phyloP scores from a whole-genome alignment of 2,888 invertebrate genomes.

The Aporophyla nigra region DNA sequence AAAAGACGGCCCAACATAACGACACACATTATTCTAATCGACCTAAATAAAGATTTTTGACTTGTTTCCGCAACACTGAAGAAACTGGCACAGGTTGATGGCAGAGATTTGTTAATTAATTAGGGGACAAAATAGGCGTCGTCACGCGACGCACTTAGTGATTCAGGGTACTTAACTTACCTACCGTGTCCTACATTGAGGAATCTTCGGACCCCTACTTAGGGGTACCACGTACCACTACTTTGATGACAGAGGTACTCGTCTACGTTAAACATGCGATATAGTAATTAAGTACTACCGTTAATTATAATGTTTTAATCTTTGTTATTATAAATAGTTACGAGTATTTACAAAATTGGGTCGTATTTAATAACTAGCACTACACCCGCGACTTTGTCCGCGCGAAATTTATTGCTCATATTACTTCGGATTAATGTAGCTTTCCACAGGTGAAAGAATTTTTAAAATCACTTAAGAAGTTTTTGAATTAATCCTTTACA shows the following conservation, averaged over 20 bases:
- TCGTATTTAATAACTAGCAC: not conserved
- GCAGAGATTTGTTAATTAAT: slow-evolving; percentile 86
- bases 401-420: too few relatives aligned
- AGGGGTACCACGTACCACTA: slow-evolving; percentile 7
- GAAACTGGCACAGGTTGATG: slow-evolving; percentile 84
- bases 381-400: too few relatives aligned
- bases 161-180: slow-evolving; percentile 72
- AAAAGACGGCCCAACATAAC: slow-evolving; percentile 41
- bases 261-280: slow-evolving; percentile 56
- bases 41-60: slow-evolving; percentile 67
- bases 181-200: slow-evolving; percentile 74
- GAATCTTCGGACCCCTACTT: slow-evolving; percentile 66
- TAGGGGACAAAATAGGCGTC: slow-evolving; percentile 80
- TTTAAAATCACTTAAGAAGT: too few relatives aligned
- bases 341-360: not conserved
- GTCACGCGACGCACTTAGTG: slow-evolving; percentile 81
- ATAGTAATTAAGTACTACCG: slow-evolving; percentile 52
- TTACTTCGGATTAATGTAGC: too few relatives aligned
- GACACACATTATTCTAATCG: slow-evolving; percentile 65
- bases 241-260: slow-evolving; percentile 40
- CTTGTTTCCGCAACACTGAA: slow-evolving; percentile 69
- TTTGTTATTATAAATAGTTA: not conserved
- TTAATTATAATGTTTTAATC: not conserved
- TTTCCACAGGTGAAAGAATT: too few relatives aligned
- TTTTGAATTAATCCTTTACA: too few relatives aligned